Conservation (phyloP, 2,888 invertebrate species). For the Acleris emargana region DNA sequence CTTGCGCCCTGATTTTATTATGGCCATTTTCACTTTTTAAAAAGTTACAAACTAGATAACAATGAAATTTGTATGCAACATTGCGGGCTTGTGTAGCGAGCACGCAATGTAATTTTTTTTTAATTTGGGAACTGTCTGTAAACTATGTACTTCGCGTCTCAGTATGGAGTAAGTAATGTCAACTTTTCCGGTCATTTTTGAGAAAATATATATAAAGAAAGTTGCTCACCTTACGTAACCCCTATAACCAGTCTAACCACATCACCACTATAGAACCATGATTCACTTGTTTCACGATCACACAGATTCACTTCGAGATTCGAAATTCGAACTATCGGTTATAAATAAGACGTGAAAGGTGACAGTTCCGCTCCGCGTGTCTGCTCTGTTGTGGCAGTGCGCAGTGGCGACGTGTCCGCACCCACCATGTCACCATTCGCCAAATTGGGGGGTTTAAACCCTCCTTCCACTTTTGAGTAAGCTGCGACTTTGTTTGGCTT, state of each 20-base stretch:
- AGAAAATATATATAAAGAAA: conserved; percentile 10
- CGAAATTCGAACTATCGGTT: background rate
- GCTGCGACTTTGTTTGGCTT: background rate
- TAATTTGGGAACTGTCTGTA: no score
- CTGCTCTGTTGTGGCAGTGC: background rate
- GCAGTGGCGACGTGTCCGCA: background rate
- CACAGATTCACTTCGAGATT: conserved; percentile 8
- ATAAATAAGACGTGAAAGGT: conserved; percentile 21
- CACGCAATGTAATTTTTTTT: no score
- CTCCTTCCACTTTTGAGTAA: background rate
- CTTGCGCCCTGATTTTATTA: no score
- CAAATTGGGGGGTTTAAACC: conserved; percentile 26
- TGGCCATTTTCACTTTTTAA: no score
- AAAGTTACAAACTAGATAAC: no score
- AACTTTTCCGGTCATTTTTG: no score
- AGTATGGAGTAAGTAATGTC: no score
- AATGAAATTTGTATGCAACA: no score
- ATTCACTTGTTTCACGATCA: conserved; percentile 11
- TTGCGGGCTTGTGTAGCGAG: no score
- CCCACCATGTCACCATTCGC: conserved; percentile 20
- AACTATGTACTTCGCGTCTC: no score
- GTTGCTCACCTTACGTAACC: conserved; percentile 21
- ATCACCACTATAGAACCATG: conserved; percentile 16
- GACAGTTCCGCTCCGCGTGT: conserved; percentile 17
- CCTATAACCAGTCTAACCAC: conserved; percentile 12